Percentiles rank a stretch among this genome's conserved stretches.
Evolutionary conservation across 2,888 invertebrate genomes (phyloP).

Genomic region (Cyrtodaria siliqua): DNA sequence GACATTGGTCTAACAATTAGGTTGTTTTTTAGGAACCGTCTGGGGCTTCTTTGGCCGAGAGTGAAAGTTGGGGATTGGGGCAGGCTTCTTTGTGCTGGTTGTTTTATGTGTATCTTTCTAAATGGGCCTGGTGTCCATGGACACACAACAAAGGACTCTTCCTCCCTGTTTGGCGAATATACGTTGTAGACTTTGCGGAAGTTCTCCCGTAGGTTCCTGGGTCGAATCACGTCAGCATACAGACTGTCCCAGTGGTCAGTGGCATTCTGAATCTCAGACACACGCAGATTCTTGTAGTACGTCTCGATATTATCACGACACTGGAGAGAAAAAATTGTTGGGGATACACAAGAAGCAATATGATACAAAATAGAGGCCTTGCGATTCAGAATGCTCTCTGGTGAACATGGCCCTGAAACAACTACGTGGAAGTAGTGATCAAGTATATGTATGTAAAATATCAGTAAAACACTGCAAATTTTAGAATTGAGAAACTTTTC

Average conservation of each 20-base stretch:
- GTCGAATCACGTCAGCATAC: slow-evolving; percentile 66
- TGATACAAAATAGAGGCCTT: no score
- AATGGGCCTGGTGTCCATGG: slow-evolving; percentile 78
- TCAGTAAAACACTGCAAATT: no score
- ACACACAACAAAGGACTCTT: slow-evolving; percentile 76
- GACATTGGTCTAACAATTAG: neutral
- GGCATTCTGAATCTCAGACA: slow-evolving; percentile 65
- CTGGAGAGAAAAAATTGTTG: no score
- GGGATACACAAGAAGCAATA: no score
- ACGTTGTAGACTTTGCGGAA: slow-evolving; percentile 72
- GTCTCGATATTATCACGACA: no score
- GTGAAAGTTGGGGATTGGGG: slow-evolving; percentile 24
- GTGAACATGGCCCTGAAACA: no score
- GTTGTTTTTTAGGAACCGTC: slow-evolving; percentile 1
- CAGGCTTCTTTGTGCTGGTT: slow-evolving; percentile 5
- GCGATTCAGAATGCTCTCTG: no score
- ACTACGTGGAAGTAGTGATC: no score
- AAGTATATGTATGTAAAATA: no score
- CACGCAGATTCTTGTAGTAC: slow-evolving; percentile 72
- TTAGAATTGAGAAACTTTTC: no score
- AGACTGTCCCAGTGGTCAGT: slow-evolving; percentile 75
- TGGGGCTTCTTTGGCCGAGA: slow-evolving; percentile 1
- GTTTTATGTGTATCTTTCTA: slow-evolving; percentile 37
- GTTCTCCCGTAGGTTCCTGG: slow-evolving; percentile 68
- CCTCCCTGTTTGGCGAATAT: slow-evolving; percentile 77